Evolutionary conservation across 2,113 vertebrate species (phyloP).

Genomic region (Sinocyclocheilus anshuiensis): DNA sequence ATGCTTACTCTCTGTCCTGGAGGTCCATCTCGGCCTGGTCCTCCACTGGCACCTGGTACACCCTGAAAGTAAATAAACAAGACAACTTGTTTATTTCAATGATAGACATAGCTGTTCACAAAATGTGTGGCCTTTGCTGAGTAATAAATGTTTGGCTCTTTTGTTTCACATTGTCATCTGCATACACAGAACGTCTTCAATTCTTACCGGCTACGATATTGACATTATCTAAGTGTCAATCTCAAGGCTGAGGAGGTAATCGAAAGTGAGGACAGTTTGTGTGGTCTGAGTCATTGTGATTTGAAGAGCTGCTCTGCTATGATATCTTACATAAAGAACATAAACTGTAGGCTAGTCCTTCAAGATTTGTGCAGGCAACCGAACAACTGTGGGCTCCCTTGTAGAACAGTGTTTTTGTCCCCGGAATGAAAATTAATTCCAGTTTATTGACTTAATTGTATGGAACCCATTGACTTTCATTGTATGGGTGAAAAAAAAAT

Average conservation of each 20-base stretch:
- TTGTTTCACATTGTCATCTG: not conserved
- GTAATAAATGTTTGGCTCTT: constrained; percentile 14
- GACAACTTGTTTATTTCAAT: not conserved
- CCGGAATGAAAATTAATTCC: not conserved
- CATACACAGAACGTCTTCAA: not conserved
- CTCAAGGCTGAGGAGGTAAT: constrained; percentile 37
- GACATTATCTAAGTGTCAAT: constrained; percentile 35
- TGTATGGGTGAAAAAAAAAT: not conserved
- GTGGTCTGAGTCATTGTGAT: constrained; percentile 27
- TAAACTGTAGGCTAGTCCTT: not conserved
- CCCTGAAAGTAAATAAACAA: constrained; percentile 76
- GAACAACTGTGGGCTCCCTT: not conserved
- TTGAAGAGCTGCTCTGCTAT: constrained; percentile 23
- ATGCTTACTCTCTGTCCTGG: constrained; percentile 82
- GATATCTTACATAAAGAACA: constrained; percentile 30
- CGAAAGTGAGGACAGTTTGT: constrained; percentile 26
- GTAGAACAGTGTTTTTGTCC: not conserved
- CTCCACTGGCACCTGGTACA: constrained; percentile 83
- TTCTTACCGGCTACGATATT: not conserved
- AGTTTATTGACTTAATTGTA: not conserved
- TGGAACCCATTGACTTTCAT: not conserved
- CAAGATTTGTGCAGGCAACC: not conserved
- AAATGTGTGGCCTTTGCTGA: not conserved
- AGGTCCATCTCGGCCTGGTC: constrained; percentile 86
- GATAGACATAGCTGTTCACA: not conserved